Base-by-base conservation (phyloP, 2,888 invertebrate genomes). In the Idaea biselata region DNA sequence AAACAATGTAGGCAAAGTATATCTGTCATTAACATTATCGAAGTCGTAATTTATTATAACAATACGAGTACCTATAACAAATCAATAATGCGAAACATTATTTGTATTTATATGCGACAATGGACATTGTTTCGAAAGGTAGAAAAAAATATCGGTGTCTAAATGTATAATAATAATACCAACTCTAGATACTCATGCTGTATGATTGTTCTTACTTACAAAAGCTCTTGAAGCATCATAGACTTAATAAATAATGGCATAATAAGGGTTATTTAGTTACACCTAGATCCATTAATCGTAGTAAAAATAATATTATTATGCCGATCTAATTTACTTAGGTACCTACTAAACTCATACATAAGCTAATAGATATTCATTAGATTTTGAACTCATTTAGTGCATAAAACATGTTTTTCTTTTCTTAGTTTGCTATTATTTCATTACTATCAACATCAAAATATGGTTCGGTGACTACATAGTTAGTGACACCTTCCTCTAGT, bases 401-500 rank as follows among this genome's bases (percentile, higher is more conserved):
- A 44, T 3, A 44, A 8, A 44, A 44, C 7, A 44, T 1, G 11
- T 32, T 32, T 32, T 32, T 32, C 6, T 3, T 14, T 44, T 14
- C 3, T 44, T 14, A 8, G 44, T 44, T 8, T 14, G 8, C 8
- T 14, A 44, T 11, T 44, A 44, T 44, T 2, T 44, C 44, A 44
- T 44, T 44, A 44, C 44, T 44, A 14, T 44, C 44, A 44, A 44
- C 14, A 14, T 44, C 44, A 44, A 44, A 44, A 44, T 44, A 14
- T 8, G 44, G 44, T 44, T 44, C 44, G 14, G 44, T 44, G 44
- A 44, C 44, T 44, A 14, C 44, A 3, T 44, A 3, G 11, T 44
- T 14, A 44, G 70, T 76, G 4, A 75, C 74, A 14, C 85, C 87
- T 66, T 87, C 88, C 59, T 87, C 84, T 74, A 94, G 77, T 18